Evolutionary conservation across 1,140 invertebrate genomes (phyloP).

Genomic region (Linepithema humile): DNA sequence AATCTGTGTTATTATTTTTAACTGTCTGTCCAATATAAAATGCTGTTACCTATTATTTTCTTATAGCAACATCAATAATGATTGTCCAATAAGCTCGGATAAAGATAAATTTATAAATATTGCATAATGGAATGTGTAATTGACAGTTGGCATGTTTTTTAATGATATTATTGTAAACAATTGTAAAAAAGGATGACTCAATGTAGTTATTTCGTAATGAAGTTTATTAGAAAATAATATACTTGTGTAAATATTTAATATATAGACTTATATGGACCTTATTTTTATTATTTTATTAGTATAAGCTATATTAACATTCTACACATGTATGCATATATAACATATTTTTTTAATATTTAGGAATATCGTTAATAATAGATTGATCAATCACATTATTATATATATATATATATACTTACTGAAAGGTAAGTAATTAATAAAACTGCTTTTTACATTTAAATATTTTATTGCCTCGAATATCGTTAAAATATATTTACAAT

Average conservation of each 20-base stretch:
- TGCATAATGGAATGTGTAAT: slow-evolving; percentile 57
- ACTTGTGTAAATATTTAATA: slow-evolving; percentile 73
- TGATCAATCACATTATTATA: background rate
- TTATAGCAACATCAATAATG: slow-evolving; percentile 55
- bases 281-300: slow-evolving; percentile 76
- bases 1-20: slow-evolving; percentile 69
- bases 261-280: slow-evolving; percentile 54
- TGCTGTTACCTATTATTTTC: slow-evolving; percentile 61
- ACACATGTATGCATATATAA: background rate
- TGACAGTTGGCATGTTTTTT: slow-evolving; percentile 73
- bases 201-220: slow-evolving; percentile 76
- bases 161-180: slow-evolving; percentile 78
- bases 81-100: slow-evolving; percentile 52
- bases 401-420: slow-evolving; percentile 65
- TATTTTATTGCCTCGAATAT: slow-evolving; percentile 75
- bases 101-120: slow-evolving; percentile 64
- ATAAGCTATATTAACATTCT: background rate
- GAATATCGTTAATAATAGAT: background rate
- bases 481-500: slow-evolving; percentile 41
- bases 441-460: slow-evolving; percentile 77
- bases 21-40: slow-evolving; percentile 57
- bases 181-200: slow-evolving; percentile 76
- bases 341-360: slow-evolving; percentile 12
- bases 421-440: slow-evolving; percentile 74
- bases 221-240: slow-evolving; percentile 79